Percentiles rank a stretch among this genome's conserved stretches.
phyloP scores from a whole-genome alignment of 2,113 vertebrate genomes.

The Tragelaphus buxtoni region DNA sequence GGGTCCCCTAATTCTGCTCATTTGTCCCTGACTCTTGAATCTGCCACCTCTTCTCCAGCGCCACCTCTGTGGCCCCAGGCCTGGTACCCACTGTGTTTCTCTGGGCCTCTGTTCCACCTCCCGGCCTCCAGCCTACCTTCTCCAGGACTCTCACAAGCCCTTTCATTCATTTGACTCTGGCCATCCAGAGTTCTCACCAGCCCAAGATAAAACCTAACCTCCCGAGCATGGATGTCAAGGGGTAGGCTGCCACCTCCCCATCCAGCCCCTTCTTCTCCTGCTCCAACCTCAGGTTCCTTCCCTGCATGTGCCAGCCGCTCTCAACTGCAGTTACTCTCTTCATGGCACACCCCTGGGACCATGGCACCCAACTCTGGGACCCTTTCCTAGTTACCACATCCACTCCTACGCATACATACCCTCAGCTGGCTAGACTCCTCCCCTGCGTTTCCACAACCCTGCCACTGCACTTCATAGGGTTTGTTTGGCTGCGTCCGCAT shows the following conservation, averaged over 20 bases:
- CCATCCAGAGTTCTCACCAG: neutral
- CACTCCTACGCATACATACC: neutral
- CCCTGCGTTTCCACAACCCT: neutral
- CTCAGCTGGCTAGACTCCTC: neutral
- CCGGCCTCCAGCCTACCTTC: neutral
- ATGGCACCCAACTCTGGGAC: too few relatives aligned
- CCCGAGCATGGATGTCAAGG: neutral
- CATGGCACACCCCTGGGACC: too few relatives aligned
- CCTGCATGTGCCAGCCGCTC: neutral
- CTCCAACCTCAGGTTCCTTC: neutral
- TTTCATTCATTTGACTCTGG: neutral
- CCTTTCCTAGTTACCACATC: rapidly evolving
- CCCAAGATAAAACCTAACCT: neutral
- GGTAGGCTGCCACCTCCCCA: neutral
- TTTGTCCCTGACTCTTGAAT: neutral
- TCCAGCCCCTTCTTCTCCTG: rapidly evolving
- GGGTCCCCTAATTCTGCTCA: too few relatives aligned
- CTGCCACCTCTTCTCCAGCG: neutral
- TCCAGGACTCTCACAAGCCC: neutral
- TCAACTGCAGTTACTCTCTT: neutral
- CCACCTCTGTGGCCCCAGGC: neutral
- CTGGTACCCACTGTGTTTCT: neutral
- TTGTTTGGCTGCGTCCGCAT: rapidly evolving
- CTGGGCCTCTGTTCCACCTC: neutral
- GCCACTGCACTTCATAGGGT: neutral